Evolutionary conservation across 2,113 vertebrate species (phyloP).

Genomic region (Cariama cristata): DNA sequence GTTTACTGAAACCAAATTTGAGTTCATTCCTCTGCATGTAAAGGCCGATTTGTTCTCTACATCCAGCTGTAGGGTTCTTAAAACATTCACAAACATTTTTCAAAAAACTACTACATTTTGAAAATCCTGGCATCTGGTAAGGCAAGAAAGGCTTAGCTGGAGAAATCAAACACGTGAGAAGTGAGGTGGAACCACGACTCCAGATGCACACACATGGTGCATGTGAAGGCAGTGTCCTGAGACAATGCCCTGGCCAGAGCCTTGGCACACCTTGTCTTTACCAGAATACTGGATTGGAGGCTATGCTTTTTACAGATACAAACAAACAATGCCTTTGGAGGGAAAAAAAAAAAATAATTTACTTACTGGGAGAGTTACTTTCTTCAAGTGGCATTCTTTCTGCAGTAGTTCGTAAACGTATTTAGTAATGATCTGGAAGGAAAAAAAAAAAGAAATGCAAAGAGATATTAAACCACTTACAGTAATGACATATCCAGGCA

Average conservation of each 20-base stretch:
- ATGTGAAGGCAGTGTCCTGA: accelerated
- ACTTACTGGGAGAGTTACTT: constrained; percentile 94
- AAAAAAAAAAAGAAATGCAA: constrained; percentile 2
- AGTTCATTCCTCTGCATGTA: neutral
- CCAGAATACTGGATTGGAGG: neutral
- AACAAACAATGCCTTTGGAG: neutral
- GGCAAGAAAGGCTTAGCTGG: neutral
- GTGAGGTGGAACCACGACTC: neutral
- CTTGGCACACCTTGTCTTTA: neutral
- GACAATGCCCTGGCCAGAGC: neutral
- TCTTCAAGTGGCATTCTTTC: constrained; percentile 93
- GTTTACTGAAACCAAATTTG: neutral
- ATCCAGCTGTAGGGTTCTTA: neutral
- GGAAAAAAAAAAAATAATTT: neutral
- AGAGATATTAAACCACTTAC: neutral
- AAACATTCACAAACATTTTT: neutral
- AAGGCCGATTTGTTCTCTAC: neutral
- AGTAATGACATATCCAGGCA: neutral
- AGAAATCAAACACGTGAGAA: neutral
- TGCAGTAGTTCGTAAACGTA: constrained; percentile 93
- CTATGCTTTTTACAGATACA: neutral
- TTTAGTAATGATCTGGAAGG: constrained; percentile 92
- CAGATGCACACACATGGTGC: neutral
- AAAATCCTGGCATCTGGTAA: neutral
- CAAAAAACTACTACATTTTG: neutral